Percentiles rank a stretch among this genome's conserved stretches.
Evolutionary conservation across 2,888 invertebrate genomes (phyloP).

Genomic region (Pecten maximus): DNA sequence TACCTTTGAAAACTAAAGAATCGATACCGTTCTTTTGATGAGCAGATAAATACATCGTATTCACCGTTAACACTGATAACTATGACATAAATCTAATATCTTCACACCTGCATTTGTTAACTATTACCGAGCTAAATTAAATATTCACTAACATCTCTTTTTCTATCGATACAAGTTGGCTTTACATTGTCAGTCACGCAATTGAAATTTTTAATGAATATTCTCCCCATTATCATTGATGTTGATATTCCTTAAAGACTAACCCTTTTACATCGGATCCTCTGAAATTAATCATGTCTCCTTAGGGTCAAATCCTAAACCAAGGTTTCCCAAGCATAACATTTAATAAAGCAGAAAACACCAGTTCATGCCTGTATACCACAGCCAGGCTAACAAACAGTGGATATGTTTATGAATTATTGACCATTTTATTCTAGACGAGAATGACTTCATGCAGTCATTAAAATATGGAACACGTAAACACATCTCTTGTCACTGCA

Average conservation of each 20-base stretch:
- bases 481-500: background rate
- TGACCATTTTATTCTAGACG: background rate
- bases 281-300: background rate
- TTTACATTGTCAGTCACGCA: background rate
- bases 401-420: background rate
- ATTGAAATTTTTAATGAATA: background rate
- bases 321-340: background rate
- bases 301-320: background rate
- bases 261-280: background rate
- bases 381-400: background rate
- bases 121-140: background rate
- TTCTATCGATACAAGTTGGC: background rate
- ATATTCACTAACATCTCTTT: background rate
- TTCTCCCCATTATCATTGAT: background rate
- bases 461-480: background rate
- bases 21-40: background rate
- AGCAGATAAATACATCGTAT: background rate
- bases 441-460: background rate
- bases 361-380: background rate
- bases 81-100: background rate
- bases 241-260: background rate
- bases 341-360: constrained; percentile 15
- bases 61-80: background rate
- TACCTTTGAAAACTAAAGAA: background rate
- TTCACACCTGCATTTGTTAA: background rate